Conservation (phyloP, 1,140 invertebrate genomes). For the Steinernema feltiae region DNA sequence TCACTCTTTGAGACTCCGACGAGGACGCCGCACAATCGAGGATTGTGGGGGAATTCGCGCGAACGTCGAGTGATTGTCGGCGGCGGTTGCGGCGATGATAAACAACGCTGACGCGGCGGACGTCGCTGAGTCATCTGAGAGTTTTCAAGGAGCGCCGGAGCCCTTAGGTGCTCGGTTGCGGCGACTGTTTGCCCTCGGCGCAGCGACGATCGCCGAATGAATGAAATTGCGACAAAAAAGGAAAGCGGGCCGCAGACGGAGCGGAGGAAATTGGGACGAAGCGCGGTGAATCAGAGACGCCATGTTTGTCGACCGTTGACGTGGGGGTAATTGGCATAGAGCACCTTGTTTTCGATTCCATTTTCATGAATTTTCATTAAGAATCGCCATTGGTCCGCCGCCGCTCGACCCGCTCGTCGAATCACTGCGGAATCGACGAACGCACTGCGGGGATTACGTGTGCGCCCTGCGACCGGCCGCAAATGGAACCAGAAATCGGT, state of each 20-base stretch:
- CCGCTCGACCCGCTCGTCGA: too few relatives aligned
- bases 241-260: not conserved
- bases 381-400: too few relatives aligned
- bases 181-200: not conserved
- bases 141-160: not conserved
- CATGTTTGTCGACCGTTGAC: not conserved
- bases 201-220: too few relatives aligned
- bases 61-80: not conserved
- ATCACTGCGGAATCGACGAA: too few relatives aligned
- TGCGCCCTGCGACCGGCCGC: too few relatives aligned
- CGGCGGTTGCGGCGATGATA: not conserved
- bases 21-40: not conserved
- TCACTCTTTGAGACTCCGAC: not conserved
- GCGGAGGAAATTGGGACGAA: not conserved
- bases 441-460: too few relatives aligned
- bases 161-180: too few relatives aligned
- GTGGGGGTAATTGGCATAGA: not conserved
- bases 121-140: not conserved
- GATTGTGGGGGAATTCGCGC: not conserved
- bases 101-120: not conserved
- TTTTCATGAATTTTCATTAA: too few relatives aligned
- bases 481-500: too few relatives aligned
- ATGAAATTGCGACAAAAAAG: not conserved
- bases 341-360: too few relatives aligned
- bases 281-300: constrained; percentile 5